phyloP scores from a whole-genome alignment of 1,140 invertebrate species.

The Dendroctonus ponderosae region DNA sequence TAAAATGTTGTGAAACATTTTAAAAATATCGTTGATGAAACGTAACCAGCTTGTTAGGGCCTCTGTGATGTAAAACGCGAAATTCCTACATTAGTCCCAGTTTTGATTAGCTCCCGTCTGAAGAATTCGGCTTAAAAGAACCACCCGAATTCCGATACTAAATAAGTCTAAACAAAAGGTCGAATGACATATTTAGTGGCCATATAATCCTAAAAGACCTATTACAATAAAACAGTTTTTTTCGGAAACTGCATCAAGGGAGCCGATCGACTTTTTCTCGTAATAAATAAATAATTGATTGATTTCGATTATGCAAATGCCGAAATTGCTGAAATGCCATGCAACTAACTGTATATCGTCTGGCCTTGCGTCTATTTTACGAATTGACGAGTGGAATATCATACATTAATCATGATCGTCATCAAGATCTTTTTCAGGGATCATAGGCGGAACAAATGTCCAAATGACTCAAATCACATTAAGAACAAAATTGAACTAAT shows the following conservation, averaged over 20 bases:
- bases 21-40: too few relatives aligned
- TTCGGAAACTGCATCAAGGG: slow-evolving; percentile 14
- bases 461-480: too few relatives aligned
- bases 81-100: too few relatives aligned
- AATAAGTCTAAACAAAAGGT: slow-evolving; percentile 1
- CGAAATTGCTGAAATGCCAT: slow-evolving; percentile 36
- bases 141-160: too few relatives aligned
- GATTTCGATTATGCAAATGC: slow-evolving; percentile 33
- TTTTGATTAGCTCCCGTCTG: too few relatives aligned
- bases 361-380: slow-evolving; percentile 40
- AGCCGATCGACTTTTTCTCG: slow-evolving; percentile 23
- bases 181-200: slow-evolving; percentile 15
- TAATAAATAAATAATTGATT: slow-evolving; percentile 24
- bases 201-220: slow-evolving; percentile 7
- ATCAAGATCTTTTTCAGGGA: too few relatives aligned
- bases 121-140: too few relatives aligned
- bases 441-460: too few relatives aligned
- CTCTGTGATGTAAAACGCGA: too few relatives aligned
- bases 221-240: slow-evolving; percentile 13
- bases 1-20: too few relatives aligned
- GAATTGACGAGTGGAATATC: slow-evolving; percentile 34
- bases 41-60: too few relatives aligned
- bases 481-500: too few relatives aligned
- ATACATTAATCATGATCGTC: slow-evolving; percentile 37
- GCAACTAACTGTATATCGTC: slow-evolving; percentile 38